phyloP scores from a whole-genome alignment of 2,113 vertebrate species.

The Vombatus ursinus region DNA sequence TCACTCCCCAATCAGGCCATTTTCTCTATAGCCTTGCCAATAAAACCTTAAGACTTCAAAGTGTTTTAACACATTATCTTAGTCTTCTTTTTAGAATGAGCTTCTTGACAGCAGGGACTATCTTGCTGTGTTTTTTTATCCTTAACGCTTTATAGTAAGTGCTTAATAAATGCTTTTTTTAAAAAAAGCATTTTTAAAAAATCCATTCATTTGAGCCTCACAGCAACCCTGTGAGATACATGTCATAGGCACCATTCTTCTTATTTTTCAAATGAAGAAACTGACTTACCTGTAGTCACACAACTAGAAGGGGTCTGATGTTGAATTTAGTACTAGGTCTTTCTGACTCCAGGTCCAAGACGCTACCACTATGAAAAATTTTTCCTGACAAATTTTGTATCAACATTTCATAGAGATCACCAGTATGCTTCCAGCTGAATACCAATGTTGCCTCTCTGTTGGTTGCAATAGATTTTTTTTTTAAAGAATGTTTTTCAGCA shows the following conservation, averaged over 20 bases:
- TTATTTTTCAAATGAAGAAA: background rate
- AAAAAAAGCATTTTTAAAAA: background rate
- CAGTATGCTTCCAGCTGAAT: background rate
- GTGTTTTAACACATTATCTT: background rate
- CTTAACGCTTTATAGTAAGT: background rate
- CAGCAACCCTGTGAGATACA: background rate
- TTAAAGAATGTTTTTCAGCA: background rate
- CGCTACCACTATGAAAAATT: background rate
- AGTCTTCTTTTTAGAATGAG: background rate
- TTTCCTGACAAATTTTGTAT: background rate
- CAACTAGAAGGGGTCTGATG: background rate
- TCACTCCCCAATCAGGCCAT: background rate
- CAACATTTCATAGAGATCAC: background rate
- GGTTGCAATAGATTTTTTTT: background rate
- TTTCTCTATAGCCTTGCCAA: background rate
- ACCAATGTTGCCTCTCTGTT: background rate
- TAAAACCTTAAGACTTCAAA: background rate
- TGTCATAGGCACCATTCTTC: background rate
- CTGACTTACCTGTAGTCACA: background rate
- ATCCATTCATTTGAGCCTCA: background rate
- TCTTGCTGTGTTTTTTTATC: background rate
- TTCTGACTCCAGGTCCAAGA: background rate
- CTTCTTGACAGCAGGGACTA: background rate
- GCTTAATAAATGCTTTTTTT: background rate
- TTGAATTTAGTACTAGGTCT: background rate